Evolutionary conservation across 1,140 invertebrate genomes (phyloP).

Genomic region (Drosophila repletoides): DNA sequence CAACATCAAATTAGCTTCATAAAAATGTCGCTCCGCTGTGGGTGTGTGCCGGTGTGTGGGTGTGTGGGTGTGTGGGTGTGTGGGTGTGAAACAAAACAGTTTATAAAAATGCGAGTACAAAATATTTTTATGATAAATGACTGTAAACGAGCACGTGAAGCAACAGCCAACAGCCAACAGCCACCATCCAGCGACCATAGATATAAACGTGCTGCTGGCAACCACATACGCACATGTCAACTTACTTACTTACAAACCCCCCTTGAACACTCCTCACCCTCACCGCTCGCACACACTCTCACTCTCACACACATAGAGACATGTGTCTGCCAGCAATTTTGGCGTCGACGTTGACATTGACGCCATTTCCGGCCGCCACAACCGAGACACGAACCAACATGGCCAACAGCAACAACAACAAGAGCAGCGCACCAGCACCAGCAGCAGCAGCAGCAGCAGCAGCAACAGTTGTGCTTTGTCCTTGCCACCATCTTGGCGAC

Average conservation of each 20-base stretch:
- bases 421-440: slow-evolving; percentile 10
- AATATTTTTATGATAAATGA: slow-evolving; percentile 81
- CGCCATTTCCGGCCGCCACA: slow-evolving; percentile 72
- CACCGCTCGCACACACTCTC: slow-evolving; percentile 13
- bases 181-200: slow-evolving; percentile 59
- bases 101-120: slow-evolving; percentile 79
- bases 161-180: slow-evolving; percentile 51
- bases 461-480: slow-evolving; percentile 66
- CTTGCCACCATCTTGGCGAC: slow-evolving; percentile 53
- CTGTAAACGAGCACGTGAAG: slow-evolving; percentile 78
- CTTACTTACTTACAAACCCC: slow-evolving; percentile 35
- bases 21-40: slow-evolving; percentile 60
- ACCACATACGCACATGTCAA: slow-evolving; percentile 68
- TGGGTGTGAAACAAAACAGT: slow-evolving; percentile 74
- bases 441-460: slow-evolving; percentile 9
- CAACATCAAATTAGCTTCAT: slow-evolving; percentile 80
- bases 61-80: background rate
- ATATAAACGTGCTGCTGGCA: slow-evolving; percentile 77
- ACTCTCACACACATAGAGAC: slow-evolving; percentile 26
- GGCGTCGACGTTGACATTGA: slow-evolving; percentile 77
- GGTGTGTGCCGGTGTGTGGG: background rate
- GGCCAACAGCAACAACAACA: slow-evolving; percentile 24
- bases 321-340: slow-evolving; percentile 57
- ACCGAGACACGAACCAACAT: slow-evolving; percentile 34
- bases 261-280: too few relatives aligned